These are phyloP conservation scores for Frieseomelitta varia DNA, from an alignment of 1,140 invertebrate species.

Conservation along the genomic window DNA sequence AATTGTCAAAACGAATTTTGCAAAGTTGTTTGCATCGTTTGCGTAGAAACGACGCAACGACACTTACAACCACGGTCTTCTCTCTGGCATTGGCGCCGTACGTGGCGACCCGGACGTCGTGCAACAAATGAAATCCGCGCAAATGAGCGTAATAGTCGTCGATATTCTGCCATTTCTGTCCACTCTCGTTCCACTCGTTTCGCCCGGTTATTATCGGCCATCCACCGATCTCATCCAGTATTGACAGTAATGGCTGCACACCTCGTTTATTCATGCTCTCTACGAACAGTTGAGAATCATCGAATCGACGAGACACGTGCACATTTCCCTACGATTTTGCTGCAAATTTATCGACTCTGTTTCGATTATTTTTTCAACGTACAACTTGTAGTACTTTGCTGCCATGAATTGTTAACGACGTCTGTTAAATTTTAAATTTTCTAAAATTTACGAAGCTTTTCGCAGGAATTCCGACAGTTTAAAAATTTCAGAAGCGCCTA, in stretches of 20 bases:
- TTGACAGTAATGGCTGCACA: neutral
- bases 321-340: neutral
- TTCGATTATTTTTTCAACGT: neutral
- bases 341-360: neutral
- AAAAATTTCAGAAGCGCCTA: neutral
- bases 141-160: slow-evolving; percentile 25
- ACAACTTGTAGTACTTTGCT: neutral
- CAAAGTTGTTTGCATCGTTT: neutral
- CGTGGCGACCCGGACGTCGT: neutral
- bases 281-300: neutral
- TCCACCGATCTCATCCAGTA: neutral
- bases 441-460: no score
- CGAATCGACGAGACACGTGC: neutral
- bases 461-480: neutral
- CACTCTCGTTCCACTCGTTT: neutral
- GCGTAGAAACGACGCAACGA: no score
- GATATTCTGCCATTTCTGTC: slow-evolving; percentile 7
- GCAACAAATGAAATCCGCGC: neutral
- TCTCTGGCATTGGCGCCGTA: neutral
- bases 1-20: no score
- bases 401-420: no score
- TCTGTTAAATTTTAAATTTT: no score
- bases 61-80: neutral
- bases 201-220: neutral
- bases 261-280: neutral